A percentile compares a stretch with the other conserved stretches of the same genome.
These are phyloP conservation scores for Rhodeus uyekii DNA, from an alignment of 2,797 vertebrate species.

Conservation along the genomic window DNA sequence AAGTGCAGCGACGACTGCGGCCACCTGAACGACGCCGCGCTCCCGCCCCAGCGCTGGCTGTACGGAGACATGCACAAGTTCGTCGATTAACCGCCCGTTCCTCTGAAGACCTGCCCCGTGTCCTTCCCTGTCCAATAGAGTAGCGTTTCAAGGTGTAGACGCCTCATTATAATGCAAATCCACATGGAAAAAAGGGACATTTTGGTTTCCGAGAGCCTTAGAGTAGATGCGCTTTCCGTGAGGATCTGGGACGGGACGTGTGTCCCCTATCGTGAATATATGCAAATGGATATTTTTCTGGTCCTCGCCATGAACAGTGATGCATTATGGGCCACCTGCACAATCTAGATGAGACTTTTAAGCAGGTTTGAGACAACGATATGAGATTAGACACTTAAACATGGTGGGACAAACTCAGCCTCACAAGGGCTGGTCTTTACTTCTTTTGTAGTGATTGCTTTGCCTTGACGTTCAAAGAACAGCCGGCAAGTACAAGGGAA, in stretches of 20 bases:
- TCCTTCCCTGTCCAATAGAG: conserved; percentile 63
- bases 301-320: conserved; percentile 16
- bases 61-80: conserved; percentile 81
- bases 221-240: conserved; percentile 4
- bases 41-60: conserved; percentile 76
- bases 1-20: conserved; percentile 78
- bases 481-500: background rate
- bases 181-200: conserved; percentile 41
- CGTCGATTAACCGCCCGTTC: conserved; percentile 68
- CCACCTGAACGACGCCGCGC: conserved; percentile 73
- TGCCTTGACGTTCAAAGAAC: conserved; percentile 2
- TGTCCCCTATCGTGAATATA: conserved; percentile 34
- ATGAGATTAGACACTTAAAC: background rate
- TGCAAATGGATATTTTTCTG: conserved; percentile 24
- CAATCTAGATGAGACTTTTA: conserved; percentile 1
- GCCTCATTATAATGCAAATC: conserved; percentile 49
- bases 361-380: background rate
- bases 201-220: conserved; percentile 16
- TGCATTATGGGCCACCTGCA: conserved; percentile 11
- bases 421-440: background rate
- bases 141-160: conserved; percentile 69
- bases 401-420: background rate
- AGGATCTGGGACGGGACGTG: background rate
- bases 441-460: background rate
- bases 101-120: conserved; percentile 38